Evolutionary conservation across 2,797 vertebrate species (phyloP).

Genomic region (Tenualosa thibaudeaui): DNA sequence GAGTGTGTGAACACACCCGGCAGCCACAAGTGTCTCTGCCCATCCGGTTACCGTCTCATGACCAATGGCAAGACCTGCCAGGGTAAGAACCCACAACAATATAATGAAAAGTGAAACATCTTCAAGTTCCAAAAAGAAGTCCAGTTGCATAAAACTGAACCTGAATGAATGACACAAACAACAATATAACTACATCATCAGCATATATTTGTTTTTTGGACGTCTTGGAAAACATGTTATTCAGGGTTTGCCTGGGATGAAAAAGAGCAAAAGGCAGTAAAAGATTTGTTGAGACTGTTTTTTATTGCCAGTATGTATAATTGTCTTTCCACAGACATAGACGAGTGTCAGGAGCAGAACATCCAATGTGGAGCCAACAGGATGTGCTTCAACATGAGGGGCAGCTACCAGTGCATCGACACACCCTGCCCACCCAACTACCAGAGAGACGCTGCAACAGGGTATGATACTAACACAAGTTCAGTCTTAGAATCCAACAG

Average conservation of each 20-base stretch:
- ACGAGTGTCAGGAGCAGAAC: constrained; percentile 90
- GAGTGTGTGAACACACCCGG: constrained; percentile 92
- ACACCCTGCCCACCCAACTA: constrained; percentile 94
- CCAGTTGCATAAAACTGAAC: background rate
- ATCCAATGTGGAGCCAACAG: constrained; percentile 87
- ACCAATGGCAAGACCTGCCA: constrained; percentile 92
- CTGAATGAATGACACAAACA: too few relatives aligned
- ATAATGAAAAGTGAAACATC: too few relatives aligned
- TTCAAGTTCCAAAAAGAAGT: too few relatives aligned
- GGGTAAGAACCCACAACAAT: constrained; percentile 71
- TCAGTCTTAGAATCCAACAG: background rate
- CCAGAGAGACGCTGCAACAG: constrained; percentile 81
- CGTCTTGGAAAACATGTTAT: background rate
- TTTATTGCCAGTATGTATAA: too few relatives aligned
- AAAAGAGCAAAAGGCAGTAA: too few relatives aligned
- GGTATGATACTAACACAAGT: constrained; percentile 63
- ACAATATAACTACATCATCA: background rate
- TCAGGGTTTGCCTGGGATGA: background rate
- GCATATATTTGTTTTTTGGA: background rate
- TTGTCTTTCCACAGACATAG: constrained; percentile 77
- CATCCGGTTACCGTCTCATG: constrained; percentile 87
- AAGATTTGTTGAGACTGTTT: too few relatives aligned
- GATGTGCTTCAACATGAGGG: constrained; percentile 98
- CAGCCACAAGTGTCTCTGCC: constrained; percentile 90
- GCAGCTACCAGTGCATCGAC: constrained; percentile 92